Evolutionary conservation across 2,113 vertebrate species (phyloP).

Genomic region (Tragelaphus strepsiceros): DNA sequence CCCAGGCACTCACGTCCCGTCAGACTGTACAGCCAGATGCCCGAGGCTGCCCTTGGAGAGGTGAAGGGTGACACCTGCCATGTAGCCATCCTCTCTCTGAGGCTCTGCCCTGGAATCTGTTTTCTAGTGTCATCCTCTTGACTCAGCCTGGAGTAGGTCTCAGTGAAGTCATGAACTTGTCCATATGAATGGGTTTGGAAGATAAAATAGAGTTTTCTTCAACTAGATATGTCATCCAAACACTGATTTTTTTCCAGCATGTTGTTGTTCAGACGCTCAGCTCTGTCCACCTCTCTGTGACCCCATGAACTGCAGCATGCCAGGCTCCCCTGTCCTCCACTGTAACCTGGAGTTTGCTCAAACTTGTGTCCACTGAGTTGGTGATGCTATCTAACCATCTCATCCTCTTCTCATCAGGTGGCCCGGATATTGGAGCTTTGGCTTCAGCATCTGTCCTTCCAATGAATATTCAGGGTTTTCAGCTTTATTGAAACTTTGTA

Average conservation of each 20-base stretch:
- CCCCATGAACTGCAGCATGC: neutral
- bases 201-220: neutral
- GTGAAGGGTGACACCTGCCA: neutral
- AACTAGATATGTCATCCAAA: neutral
- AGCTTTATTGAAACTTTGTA: neutral
- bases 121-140: neutral
- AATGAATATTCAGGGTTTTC: neutral
- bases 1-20: neutral
- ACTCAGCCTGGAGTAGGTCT: neutral
- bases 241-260: neutral
- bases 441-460: neutral
- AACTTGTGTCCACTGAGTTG: neutral
- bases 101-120: neutral
- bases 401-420: neutral
- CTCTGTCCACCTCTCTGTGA: neutral
- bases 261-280: neutral
- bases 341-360: neutral
- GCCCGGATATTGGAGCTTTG: neutral
- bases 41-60: accelerated
- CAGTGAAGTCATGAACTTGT: neutral
- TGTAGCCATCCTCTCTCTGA: neutral
- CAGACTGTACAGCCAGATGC: neutral
- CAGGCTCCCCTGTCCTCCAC: neutral
- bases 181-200: neutral
- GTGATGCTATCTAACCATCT: neutral